A percentile compares a stretch with the other conserved stretches of the same genome.
Conservation (phyloP, 1,140 invertebrate species). For the Papilio xuthus region DNA sequence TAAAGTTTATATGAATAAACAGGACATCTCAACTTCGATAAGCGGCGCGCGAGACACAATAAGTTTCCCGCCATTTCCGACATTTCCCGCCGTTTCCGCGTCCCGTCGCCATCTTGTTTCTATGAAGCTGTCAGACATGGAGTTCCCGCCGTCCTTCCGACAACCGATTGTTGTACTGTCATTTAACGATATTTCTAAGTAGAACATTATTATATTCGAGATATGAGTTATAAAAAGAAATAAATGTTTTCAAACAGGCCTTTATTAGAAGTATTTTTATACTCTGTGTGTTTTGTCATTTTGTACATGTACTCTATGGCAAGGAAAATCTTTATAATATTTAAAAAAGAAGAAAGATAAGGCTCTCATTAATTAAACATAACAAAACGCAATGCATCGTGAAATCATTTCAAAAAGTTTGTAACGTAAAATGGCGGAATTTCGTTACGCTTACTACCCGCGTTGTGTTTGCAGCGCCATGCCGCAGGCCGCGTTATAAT, state of each 20-base stretch:
- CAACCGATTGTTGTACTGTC: constrained; percentile 4
- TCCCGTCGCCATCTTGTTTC: constrained; percentile 28
- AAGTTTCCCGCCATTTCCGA: constrained; percentile 21
- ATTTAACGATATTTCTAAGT: not conserved
- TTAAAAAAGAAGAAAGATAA: not conserved
- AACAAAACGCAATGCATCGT: not conserved
- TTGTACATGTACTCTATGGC: not conserved
- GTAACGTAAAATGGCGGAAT: constrained; percentile 8
- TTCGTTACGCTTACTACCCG: constrained; percentile 6
- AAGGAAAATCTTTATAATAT: not conserved
- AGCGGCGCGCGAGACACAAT: not conserved
- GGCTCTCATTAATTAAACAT: constrained; percentile 3
- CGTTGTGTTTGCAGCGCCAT: not conserved
- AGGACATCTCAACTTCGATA: constrained; percentile 13
- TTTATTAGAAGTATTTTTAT: not conserved
- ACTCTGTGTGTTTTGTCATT: not conserved
- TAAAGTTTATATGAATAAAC: constrained; percentile 2
- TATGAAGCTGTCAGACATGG: not conserved
- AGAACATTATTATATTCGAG: not conserved
- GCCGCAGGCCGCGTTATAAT: constrained; percentile 30
- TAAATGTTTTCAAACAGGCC: not conserved
- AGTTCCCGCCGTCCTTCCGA: not conserved
- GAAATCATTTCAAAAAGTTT: not conserved
- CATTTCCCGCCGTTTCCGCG: constrained; percentile 8
- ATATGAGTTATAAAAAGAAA: not conserved